These are phyloP conservation scores for Heliconius aoede DNA, from an alignment of 2,888 invertebrate genomes.

Conservation along the genomic window DNA sequence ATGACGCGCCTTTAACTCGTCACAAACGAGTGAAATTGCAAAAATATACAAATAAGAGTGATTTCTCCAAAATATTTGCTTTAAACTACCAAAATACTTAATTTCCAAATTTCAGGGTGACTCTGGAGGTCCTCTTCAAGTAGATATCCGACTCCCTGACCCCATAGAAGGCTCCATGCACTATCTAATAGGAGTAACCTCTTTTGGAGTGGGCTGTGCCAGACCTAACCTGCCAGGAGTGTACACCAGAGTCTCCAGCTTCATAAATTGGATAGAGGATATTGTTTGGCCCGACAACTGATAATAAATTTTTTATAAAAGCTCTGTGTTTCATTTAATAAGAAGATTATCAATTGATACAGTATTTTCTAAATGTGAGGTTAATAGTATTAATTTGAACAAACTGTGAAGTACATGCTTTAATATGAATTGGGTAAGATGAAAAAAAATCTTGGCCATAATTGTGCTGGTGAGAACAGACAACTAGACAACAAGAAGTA, in stretches of 20 bases:
- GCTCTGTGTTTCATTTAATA: neutral
- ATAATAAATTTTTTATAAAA: neutral
- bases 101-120: conserved; percentile 81
- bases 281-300: conserved; percentile 58
- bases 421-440: neutral
- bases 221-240: conserved; percentile 61
- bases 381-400: neutral
- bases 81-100: neutral
- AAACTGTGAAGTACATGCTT: neutral
- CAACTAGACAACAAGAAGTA: too few species aligned
- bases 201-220: conserved; percentile 68
- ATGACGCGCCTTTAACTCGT: neutral
- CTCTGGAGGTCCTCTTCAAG: conserved; percentile 87
- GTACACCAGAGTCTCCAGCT: conserved; percentile 65
- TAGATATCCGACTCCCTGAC: conserved; percentile 55
- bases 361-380: neutral
- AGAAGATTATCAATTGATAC: neutral
- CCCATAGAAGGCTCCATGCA: conserved; percentile 55
- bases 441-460: too few species aligned
- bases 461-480: neutral
- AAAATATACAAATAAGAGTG: too few species aligned
- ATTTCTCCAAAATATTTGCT: neutral
- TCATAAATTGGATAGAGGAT: conserved; percentile 67
- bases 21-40: too few species aligned
- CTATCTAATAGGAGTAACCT: conserved; percentile 67